Percentiles rank a stretch among this genome's conserved stretches.
phyloP scores from a whole-genome alignment of 2,888 invertebrate genomes.

The Athalia cordata region DNA sequence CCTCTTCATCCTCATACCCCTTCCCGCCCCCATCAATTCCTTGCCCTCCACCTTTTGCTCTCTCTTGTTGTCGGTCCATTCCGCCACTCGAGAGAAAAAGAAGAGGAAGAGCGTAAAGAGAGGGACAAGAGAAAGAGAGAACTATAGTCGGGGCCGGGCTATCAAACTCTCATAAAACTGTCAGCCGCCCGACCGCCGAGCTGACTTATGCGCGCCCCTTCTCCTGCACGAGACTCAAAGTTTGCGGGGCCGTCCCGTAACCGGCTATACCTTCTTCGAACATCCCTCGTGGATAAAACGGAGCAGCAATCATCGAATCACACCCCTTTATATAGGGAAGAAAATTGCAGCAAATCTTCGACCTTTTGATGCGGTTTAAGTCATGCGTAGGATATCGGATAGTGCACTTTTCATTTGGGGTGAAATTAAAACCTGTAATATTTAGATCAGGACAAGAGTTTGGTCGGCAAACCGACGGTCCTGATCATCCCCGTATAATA shows the following conservation, averaged over 20 bases:
- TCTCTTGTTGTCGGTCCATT: slow-evolving; percentile 47
- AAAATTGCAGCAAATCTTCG: too few species aligned
- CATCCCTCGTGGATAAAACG: not conserved
- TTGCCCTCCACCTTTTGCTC: slow-evolving; percentile 9
- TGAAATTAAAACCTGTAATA: not conserved
- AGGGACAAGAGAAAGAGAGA: slow-evolving; percentile 11
- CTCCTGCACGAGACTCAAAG: slow-evolving; percentile 32
- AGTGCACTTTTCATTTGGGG: not conserved
- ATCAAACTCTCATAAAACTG: slow-evolving; percentile 74
- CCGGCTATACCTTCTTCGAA: not conserved
- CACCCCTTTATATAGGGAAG: too few species aligned
- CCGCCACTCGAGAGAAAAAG: slow-evolving; percentile 53
- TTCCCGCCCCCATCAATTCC: slow-evolving; percentile 8
- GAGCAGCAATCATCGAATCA: not conserved
- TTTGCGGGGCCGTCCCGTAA: slow-evolving; percentile 30
- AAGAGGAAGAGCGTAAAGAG: slow-evolving; percentile 37
- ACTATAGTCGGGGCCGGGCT: slow-evolving; percentile 61
- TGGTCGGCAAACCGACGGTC: not conserved
- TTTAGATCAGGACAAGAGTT: too few species aligned
- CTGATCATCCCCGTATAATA: slow-evolving; percentile 2
- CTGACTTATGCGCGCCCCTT: slow-evolving; percentile 69
- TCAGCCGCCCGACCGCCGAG: slow-evolving; percentile 68
- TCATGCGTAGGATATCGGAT: too few species aligned
- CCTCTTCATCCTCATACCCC: slow-evolving; percentile 13
- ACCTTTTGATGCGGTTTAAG: too few species aligned